Conservation (phyloP, 2,888 invertebrate genomes). For the Fabriciana adippe region DNA sequence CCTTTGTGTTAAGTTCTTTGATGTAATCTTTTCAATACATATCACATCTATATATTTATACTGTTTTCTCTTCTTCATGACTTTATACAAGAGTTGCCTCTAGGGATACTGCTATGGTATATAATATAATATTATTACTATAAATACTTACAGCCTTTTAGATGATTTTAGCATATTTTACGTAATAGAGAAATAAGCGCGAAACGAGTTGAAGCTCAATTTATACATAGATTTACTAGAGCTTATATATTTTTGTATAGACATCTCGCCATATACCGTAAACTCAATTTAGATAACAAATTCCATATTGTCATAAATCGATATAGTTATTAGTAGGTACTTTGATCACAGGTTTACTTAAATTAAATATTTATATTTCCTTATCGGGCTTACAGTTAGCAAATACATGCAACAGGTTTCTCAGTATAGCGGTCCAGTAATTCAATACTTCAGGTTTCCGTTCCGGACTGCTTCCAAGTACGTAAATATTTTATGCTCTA, state of each 20-base stretch:
- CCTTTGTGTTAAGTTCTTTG: too few relatives aligned
- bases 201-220: neutral
- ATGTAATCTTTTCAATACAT: too few relatives aligned
- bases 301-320: conserved; percentile 12
- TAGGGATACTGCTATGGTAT: too few relatives aligned
- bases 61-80: too few relatives aligned
- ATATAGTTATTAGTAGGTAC: conserved; percentile 16
- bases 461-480: conserved; percentile 42
- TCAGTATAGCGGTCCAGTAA: conserved; percentile 55
- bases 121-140: too few relatives aligned
- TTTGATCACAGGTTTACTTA: conserved; percentile 18
- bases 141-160: too few relatives aligned
- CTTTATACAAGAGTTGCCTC: too few relatives aligned
- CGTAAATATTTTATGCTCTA: conserved; percentile 38
- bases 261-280: neutral
- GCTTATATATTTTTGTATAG: neutral
- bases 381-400: conserved; percentile 46
- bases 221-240: neutral
- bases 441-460: conserved; percentile 50
- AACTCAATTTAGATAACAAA: neutral
- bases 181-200: too few relatives aligned
- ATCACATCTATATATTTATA: too few relatives aligned
- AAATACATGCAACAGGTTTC: conserved; percentile 45
- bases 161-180: too few relatives aligned
- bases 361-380: conserved; percentile 38